Evolutionary conservation across 2,888 invertebrate genomes (phyloP).

Genomic region (Drosophila mimica): DNA sequence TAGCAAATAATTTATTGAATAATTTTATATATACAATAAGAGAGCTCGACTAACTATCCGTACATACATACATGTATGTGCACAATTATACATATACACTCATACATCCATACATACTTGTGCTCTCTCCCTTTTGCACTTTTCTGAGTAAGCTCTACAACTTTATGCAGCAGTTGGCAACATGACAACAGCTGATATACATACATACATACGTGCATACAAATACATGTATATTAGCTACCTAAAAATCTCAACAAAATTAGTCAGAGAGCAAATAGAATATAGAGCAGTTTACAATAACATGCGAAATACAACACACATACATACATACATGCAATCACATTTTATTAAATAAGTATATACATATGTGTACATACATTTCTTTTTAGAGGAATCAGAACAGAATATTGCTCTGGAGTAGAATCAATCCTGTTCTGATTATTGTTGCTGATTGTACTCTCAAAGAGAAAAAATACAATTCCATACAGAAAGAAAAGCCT

Average conservation of each 20-base stretch:
- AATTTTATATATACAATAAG: slow-evolving; percentile 3
- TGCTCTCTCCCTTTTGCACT: neutral
- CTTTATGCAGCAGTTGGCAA: slow-evolving; percentile 24
- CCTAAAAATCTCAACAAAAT: neutral
- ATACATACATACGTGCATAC: neutral
- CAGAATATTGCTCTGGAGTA: neutral
- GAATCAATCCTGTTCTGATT: neutral
- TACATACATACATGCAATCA: neutral
- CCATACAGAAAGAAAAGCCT: neutral
- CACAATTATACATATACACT: neutral
- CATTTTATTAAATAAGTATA: too few relatives aligned
- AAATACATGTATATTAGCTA: neutral
- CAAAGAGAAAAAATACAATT: neutral
- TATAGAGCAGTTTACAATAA: slow-evolving; percentile 8
- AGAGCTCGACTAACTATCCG: neutral
- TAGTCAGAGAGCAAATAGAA: neutral
- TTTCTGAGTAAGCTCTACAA: slow-evolving; percentile 1
- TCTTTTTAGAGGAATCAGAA: neutral
- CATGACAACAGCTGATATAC: slow-evolving; percentile 9
- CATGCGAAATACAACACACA: neutral
- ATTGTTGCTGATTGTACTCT: neutral
- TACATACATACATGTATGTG: neutral
- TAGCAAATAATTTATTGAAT: slow-evolving; percentile 41
- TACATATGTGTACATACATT: neutral
- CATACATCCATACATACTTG: neutral